Base-by-base conservation (phyloP, 2,797 vertebrate species). In the Yasuhikotakia modesta region DNA sequence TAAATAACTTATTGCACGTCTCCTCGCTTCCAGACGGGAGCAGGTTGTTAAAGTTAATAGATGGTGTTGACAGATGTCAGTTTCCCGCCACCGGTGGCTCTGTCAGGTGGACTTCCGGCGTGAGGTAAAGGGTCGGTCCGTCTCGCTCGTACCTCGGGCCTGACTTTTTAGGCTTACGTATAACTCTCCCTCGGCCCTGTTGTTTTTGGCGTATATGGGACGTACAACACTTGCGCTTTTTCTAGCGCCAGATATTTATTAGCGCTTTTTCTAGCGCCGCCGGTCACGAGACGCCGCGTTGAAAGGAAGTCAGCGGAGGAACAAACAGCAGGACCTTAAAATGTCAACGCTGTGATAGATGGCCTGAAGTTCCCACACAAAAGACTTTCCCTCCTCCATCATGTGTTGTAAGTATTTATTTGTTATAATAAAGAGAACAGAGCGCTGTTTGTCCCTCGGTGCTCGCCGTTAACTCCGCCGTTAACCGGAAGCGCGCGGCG, bases 141-240 rank as follows among this genome's bases (percentile, higher is more conserved):
- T 63, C 50, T 65, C 73, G 73, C 66, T 48, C 58, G 76, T 52
- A 70, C 88, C 63, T 1, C 55, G 75, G 82, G 87, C 87, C 52
- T 86, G 85, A 83, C 71, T 72, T 84, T 85, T 91, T 89, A 86
- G 85, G 82, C 71, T 72, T 84, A 58, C 75, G 78, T 88, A 81
- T 76, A 63, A 79, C 70, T 30, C 65, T 84, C 71, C 81, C 70
- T 11, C 80, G 74, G 67, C 39, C 0, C 74, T 92, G 90, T 93
- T 93, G 83, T 92, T 91, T 88, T 92, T 92, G 92, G 92, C 92
- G n/a, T n/a, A n/a, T n/a, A n/a, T n/a, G n/a, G n/a, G n/a, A n/a
- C n/a, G n/a, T n/a, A n/a, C n/a, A n/a, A n/a, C n/a, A n/a, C n/a
- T n/a, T n/a, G n/a, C n/a, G n/a, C n/a, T n/a, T n/a, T n/a, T n/a